phyloP scores from a whole-genome alignment of 1,140 invertebrate species.

The Panulirus ornatus region DNA sequence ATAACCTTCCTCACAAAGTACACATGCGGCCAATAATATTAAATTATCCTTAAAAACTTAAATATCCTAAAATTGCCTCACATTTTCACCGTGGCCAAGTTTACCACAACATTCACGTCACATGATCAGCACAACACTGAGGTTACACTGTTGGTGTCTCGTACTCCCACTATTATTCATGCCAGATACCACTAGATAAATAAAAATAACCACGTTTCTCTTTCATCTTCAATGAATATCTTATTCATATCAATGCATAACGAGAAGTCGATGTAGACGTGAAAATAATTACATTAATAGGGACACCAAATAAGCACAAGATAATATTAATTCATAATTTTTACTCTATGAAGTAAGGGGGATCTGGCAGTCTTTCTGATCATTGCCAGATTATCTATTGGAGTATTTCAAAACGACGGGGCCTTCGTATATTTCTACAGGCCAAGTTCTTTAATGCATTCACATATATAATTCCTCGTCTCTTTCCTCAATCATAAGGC shows the following conservation, averaged over 20 bases:
- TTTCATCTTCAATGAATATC: too few species aligned
- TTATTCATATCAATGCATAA: too few species aligned
- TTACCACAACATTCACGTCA: background rate
- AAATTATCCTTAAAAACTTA: background rate
- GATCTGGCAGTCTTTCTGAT: background rate
- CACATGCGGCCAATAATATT: background rate
- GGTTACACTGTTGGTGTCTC: background rate
- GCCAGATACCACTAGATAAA: background rate
- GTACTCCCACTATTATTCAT: background rate
- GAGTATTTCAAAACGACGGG: background rate
- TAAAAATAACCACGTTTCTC: too few species aligned
- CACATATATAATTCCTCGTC: too few species aligned
- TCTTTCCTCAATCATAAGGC: too few species aligned
- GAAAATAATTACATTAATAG: too few species aligned
- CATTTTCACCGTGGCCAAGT: background rate
- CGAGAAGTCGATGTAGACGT: too few species aligned
- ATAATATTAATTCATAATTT: too few species aligned
- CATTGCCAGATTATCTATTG: background rate
- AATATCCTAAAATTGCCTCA: conserved; percentile 1
- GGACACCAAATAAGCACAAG: too few species aligned
- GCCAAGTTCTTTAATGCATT: too few species aligned
- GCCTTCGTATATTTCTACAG: too few species aligned
- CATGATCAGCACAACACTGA: conserved; percentile 15
- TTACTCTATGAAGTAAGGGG: too few species aligned
- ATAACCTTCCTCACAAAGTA: background rate